Evolutionary conservation across 2,888 invertebrate genomes (phyloP).

Genomic region (Crioceris asparagi): DNA sequence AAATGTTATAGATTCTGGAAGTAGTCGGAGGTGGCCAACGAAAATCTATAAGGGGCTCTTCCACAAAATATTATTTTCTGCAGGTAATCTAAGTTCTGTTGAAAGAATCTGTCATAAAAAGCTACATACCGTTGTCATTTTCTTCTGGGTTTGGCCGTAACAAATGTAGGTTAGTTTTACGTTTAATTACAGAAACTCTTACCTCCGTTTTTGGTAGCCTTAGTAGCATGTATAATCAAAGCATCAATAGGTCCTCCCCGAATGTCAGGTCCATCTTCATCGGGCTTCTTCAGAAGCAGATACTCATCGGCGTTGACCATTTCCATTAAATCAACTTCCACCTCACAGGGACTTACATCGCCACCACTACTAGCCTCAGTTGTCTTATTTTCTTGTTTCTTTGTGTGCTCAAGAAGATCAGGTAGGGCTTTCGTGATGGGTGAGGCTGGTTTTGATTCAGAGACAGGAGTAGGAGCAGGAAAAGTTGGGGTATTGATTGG

Average conservation of each 20-base stretch:
- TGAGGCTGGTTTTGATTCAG: conserved; percentile 20
- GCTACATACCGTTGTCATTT: conserved; percentile 35
- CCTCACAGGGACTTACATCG: background rate
- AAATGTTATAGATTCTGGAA: too few species aligned
- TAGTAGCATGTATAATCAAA: conserved; percentile 90
- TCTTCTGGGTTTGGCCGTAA: conserved; percentile 30
- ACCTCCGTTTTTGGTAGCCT: conserved; percentile 73
- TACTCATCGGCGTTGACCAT: conserved; percentile 72
- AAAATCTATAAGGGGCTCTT: too few species aligned
- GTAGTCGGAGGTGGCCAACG: too few species aligned
- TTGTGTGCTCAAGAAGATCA: conserved; percentile 34
- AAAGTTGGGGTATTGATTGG: conserved; percentile 7
- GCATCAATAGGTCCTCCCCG: conserved; percentile 91
- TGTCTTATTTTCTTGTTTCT: conserved; percentile 3
- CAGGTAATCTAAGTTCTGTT: too few species aligned
- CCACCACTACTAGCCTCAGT: background rate
- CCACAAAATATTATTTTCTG: too few species aligned
- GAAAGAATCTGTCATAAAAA: conserved; percentile 1
- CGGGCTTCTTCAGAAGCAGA: conserved; percentile 66
- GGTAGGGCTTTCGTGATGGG: conserved; percentile 29
- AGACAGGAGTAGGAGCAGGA: background rate
- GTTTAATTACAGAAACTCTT: too few species aligned
- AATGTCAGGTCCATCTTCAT: conserved; percentile 83
- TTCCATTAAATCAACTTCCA: conserved; percentile 54
- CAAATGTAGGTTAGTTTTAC: conserved; percentile 12